These are phyloP conservation scores for Sinella curviseta DNA, from an alignment of 1,140 invertebrate species.

Conservation along the genomic window DNA sequence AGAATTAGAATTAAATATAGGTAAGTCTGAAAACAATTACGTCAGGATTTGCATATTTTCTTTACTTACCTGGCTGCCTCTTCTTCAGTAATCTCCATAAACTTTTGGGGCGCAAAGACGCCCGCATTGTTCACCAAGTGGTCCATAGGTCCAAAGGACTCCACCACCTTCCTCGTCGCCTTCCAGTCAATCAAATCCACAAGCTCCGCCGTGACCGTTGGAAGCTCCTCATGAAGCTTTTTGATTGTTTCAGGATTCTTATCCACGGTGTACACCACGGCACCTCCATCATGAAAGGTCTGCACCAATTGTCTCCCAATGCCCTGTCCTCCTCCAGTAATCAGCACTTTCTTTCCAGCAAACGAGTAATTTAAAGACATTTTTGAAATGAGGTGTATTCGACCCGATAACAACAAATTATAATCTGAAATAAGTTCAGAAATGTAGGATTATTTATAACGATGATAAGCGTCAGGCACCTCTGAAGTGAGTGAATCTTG, in stretches of 20 bases:
- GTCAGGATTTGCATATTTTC: neutral
- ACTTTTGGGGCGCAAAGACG: slow-evolving; percentile 62
- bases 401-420: no score
- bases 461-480: no score
- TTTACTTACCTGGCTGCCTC: slow-evolving; percentile 59
- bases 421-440: no score
- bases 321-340: neutral
- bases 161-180: neutral
- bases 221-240: neutral
- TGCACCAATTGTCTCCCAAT: neutral
- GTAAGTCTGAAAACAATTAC: neutral
- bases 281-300: neutral
- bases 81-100: slow-evolving; percentile 66
- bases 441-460: no score
- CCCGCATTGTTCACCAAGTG: slow-evolving; percentile 41
- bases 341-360: neutral
- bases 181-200: neutral
- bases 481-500: no score
- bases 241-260: slow-evolving; percentile 18
- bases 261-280: neutral
- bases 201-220: neutral
- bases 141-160: slow-evolving; percentile 1
- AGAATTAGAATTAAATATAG: neutral
- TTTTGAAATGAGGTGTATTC: no score
- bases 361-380: slow-evolving; percentile 1